Percentiles rank a stretch among this genome's conserved stretches.
Evolutionary conservation across 2,797 vertebrate genomes (phyloP).

Genomic region (Octomys mimax): DNA sequence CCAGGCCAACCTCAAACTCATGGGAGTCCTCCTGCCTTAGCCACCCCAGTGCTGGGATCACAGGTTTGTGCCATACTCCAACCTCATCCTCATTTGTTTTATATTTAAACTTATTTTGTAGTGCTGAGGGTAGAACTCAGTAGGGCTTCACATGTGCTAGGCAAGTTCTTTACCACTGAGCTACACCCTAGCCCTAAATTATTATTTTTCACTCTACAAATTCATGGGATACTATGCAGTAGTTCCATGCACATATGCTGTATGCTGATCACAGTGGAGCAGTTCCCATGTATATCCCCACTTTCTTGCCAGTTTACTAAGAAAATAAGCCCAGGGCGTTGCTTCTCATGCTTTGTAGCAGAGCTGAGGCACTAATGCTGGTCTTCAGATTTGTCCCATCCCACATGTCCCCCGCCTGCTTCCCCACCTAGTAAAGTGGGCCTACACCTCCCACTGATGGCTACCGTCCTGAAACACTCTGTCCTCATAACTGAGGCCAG

Average conservation of each 20-base stretch:
- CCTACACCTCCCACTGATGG: neutral
- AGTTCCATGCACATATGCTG: neutral
- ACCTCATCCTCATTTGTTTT: neutral
- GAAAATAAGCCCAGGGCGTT: neutral
- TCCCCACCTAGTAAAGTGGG: neutral
- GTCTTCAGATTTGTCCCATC: neutral
- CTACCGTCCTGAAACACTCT: neutral
- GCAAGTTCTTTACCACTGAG: neutral
- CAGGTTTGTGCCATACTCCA: neutral
- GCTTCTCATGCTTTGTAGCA: neutral
- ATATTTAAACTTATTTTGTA: neutral
- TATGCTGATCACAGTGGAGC: too few species aligned
- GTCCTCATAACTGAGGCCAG: neutral
- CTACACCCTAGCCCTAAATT: neutral
- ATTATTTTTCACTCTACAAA: neutral
- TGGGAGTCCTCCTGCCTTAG: neutral
- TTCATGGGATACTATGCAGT: neutral
- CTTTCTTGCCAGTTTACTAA: neutral
- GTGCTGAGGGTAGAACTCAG: neutral
- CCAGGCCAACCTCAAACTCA: neutral
- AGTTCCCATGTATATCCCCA: neutral
- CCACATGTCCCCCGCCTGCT: neutral
- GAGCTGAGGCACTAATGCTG: slow-evolving; percentile 5
- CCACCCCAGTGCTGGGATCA: neutral
- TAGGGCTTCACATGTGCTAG: neutral